phyloP scores from a whole-genome alignment of 2,797 vertebrate species.

The Chloroceryle amazona region DNA sequence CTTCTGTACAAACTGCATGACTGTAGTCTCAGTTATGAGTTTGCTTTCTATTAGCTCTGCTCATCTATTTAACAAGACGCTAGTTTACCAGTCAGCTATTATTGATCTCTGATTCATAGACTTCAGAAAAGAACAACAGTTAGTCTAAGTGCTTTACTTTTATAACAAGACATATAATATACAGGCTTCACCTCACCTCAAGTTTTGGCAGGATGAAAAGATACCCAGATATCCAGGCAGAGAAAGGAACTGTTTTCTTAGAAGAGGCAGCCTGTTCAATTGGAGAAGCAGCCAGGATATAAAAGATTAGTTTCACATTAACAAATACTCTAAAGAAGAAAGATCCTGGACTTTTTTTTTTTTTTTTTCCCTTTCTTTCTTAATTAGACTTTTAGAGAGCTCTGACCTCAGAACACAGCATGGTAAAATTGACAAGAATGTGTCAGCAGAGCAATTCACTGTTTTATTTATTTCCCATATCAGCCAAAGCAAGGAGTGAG shows the following conservation, averaged over 20 bases:
- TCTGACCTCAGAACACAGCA: neutral
- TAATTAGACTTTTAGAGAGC: neutral
- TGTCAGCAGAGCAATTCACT: neutral
- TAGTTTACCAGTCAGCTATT: neutral
- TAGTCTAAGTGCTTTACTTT: neutral
- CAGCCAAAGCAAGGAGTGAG: constrained; percentile 30
- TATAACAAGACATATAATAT: neutral
- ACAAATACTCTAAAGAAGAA: neutral
- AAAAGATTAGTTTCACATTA: neutral
- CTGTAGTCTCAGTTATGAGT: neutral
- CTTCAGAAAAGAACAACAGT: neutral
- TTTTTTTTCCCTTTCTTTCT: no score
- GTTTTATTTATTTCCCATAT: neutral
- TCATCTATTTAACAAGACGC: neutral
- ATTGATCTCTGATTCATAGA: neutral
- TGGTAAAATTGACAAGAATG: neutral
- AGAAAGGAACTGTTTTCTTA: neutral
- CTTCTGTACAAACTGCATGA: neutral
- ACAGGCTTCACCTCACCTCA: neutral
- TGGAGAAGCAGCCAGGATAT: neutral
- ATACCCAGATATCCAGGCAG: neutral
- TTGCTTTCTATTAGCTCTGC: neutral
- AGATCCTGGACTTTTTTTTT: neutral
- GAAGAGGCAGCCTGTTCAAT: neutral
- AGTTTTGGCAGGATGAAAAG: neutral